Percentiles rank a stretch among this genome's conserved stretches.
Evolutionary conservation across 2,797 vertebrate genomes (phyloP).

Genomic region (Sebastes iracundus): DNA sequence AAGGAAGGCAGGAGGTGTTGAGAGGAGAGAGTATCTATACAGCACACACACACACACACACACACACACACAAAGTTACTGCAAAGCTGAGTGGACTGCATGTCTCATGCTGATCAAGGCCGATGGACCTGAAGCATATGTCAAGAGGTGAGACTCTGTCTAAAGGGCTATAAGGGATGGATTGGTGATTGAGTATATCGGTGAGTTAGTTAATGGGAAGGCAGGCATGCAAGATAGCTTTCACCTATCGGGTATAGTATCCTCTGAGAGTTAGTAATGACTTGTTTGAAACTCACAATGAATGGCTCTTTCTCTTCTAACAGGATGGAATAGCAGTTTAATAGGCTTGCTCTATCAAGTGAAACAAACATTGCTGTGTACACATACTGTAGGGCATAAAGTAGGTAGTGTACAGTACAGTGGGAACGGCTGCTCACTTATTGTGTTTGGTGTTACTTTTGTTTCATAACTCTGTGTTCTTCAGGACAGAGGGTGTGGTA

Average conservation of each 20-base stretch:
- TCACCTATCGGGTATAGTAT: conserved; percentile 2
- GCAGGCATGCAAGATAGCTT: background rate
- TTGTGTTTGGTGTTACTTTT: background rate
- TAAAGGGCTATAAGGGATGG: background rate
- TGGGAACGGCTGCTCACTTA: background rate
- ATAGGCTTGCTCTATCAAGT: conserved; percentile 13
- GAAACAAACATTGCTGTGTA: conserved; percentile 31
- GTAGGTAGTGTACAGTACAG: background rate
- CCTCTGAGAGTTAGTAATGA: conserved; percentile 19
- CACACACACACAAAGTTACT: background rate
- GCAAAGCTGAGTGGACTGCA: conserved; percentile 47
- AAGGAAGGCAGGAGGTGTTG: conserved; percentile 40
- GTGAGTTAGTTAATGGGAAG: conserved; percentile 13
- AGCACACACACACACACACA: conserved; percentile 17
- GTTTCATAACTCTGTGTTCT: background rate
- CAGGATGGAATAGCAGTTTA: conserved; percentile 11
- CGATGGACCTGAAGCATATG: conserved; percentile 55
- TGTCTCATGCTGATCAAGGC: conserved; percentile 54
- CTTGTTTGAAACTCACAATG: conserved; percentile 17
- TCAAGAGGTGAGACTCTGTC: conserved; percentile 35
- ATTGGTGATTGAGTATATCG: conserved; percentile 9
- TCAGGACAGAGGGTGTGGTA: background rate
- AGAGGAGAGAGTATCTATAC: conserved; percentile 32
- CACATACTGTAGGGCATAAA: background rate
- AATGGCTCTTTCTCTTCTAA: conserved; percentile 10